Evolutionary conservation across 2,113 vertebrate species (phyloP).

Genomic region (Pseudopodoces humilis): DNA sequence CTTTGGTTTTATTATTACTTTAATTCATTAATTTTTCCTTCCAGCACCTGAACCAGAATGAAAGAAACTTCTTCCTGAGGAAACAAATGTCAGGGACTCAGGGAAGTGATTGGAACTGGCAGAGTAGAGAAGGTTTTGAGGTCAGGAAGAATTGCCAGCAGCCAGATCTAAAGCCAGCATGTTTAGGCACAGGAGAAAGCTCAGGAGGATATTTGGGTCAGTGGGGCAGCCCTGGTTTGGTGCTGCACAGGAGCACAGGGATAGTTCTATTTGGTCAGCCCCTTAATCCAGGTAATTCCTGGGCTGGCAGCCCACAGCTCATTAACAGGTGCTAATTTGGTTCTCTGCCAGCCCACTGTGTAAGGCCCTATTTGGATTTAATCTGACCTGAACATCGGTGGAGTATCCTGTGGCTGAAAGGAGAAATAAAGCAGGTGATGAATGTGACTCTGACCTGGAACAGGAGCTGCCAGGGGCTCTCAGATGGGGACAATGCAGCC

Average conservation of each 20-base stretch:
- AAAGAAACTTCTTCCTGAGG: background rate
- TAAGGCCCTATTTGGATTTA: fast-evolving
- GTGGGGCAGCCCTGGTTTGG: background rate
- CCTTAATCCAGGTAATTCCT: background rate
- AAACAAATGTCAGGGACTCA: background rate
- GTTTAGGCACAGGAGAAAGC: background rate
- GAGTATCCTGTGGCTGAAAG: background rate
- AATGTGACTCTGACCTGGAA: background rate
- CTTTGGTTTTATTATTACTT: no score
- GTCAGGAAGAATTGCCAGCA: background rate
- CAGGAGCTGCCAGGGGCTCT: background rate
- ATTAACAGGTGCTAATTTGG: fast-evolving
- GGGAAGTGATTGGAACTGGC: background rate
- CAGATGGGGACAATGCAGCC: no score
- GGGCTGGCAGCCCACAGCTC: background rate
- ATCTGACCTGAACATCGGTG: background rate
- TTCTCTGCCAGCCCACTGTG: background rate
- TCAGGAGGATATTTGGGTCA: background rate
- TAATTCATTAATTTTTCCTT: background rate
- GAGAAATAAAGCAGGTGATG: background rate
- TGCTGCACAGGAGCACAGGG: background rate
- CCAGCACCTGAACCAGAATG: background rate
- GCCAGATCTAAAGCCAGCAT: fast-evolving
- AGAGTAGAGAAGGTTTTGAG: background rate
- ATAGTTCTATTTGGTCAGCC: background rate